Conservation (phyloP, 2,888 invertebrate species). For the Thyatira batis region DNA sequence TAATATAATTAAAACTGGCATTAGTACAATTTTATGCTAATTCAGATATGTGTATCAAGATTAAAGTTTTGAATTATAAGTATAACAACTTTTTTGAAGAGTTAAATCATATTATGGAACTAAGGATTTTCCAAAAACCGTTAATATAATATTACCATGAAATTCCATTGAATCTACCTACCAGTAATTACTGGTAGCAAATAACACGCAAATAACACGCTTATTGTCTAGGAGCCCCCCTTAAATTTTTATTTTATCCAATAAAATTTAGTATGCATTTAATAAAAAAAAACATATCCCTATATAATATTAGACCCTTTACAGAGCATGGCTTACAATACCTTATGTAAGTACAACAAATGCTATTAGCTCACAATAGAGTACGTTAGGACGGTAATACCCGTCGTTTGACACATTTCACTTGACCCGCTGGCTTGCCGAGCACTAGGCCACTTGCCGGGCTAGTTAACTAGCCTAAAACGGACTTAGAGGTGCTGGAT, state of each 20-base stretch:
- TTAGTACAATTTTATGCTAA: constrained; percentile 15
- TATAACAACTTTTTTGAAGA: neutral
- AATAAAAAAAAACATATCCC: neutral
- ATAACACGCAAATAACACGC: too few relatives aligned
- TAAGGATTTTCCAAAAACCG: too few relatives aligned
- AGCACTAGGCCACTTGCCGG: constrained; percentile 24
- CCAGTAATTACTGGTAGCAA: too few relatives aligned
- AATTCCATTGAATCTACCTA: too few relatives aligned
- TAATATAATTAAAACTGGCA: constrained; percentile 22
- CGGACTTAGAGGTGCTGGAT: neutral
- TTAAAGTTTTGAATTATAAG: neutral
- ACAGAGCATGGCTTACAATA: neutral
- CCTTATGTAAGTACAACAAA: neutral
- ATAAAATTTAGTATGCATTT: neutral
- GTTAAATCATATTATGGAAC: neutral
- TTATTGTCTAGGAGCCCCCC: too few relatives aligned
- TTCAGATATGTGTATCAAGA: constrained; percentile 16
- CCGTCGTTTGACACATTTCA: constrained; percentile 35
- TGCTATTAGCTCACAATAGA: neutral
- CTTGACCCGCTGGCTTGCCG: constrained; percentile 33
- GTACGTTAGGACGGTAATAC: neutral
- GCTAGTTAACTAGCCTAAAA: constrained; percentile 19
- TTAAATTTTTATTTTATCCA: too few relatives aligned
- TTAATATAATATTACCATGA: too few relatives aligned
- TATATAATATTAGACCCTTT: neutral